Base-by-base conservation (phyloP, 2,113 vertebrate species). In the Callipepla californica region DNA sequence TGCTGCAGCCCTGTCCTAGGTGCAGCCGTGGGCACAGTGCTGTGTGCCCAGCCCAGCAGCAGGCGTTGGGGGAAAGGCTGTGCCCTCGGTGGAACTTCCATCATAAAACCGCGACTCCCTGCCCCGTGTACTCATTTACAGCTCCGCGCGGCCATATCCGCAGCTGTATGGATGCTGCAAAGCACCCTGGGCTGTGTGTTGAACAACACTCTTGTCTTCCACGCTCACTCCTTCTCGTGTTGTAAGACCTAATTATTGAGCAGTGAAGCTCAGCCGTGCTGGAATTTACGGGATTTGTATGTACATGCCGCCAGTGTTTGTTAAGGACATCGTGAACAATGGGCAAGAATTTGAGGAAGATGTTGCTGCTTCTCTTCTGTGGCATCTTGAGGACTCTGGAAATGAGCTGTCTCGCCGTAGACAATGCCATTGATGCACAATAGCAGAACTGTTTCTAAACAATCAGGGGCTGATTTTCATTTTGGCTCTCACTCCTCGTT, bases 371-470 rank as follows among this genome's bases (percentile, higher is more conserved):
- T 66, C 48, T 70, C 80, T 72, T 58, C 45, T 0, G 4, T 57
- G 69, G 80, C 69, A 32, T 80, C 80, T 30, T 81, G 85, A 75
- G 94, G 77, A 87, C 87, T 68, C 40, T 17, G 91, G 76, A 55
- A 50, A 82, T 1, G 51, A 89, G 93, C 84, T 91, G 81, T 91
- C 89, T 94, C 8, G 1, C 70, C 0, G 22, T 51, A 95, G 93
- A 94, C 93, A 95, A 95, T 95, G 93, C 85, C 93, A 87, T 94
- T 95, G 94, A 94, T 96, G 92, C 70, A 62, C 19, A 93, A 94
- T 65, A 87, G 92, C 11, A 0, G 75, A 95, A 89, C 94, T 78
- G 57, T 62, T 58, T 47, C 93, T 0, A 5, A 91, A 95, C 93
- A 96, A 91, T 87, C 0, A 44, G 92, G 91, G 81, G 44, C 87